A percentile compares a stretch with the other conserved stretches of the same genome.
These are phyloP conservation scores for Lampropteryx suffumata DNA, from an alignment of 2,888 invertebrate genomes.

Conservation along the genomic window DNA sequence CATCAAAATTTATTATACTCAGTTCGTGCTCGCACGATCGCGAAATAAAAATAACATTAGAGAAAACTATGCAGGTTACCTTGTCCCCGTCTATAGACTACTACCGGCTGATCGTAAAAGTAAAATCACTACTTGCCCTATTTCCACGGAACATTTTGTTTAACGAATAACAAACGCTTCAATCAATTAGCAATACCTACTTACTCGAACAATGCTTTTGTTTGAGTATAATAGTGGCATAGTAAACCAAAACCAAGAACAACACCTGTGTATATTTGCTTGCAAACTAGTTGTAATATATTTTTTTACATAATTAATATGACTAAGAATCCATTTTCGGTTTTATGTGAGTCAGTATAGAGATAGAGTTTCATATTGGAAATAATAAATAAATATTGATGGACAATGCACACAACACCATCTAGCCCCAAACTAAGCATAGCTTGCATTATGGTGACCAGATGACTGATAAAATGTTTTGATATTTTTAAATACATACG, in stretches of 20 bases:
- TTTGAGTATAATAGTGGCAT: not conserved
- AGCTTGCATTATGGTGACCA: too few species aligned
- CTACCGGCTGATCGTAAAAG: slow-evolving; percentile 2
- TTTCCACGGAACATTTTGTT: slow-evolving; percentile 1
- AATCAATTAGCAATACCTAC: not conserved
- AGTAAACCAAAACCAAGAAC: not conserved
- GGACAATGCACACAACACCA: too few species aligned
- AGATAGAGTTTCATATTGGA: too few species aligned
- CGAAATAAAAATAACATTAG: not conserved
- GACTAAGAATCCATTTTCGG: too few species aligned
- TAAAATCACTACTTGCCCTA: slow-evolving; percentile 4
- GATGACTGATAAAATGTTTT: too few species aligned
- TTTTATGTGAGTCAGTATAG: too few species aligned
- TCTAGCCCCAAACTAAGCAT: too few species aligned
- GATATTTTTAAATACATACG: too few species aligned
- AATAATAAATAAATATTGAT: too few species aligned
- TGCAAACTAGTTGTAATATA: not conserved
- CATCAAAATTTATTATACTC: not conserved
- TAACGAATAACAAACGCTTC: slow-evolving; percentile 5
- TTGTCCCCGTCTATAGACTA: not conserved
- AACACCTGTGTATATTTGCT: slow-evolving; percentile 4
- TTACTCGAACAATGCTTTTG: not conserved
- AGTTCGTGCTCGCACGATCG: not conserved
- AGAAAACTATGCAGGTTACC: too few species aligned
- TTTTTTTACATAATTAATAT: too few species aligned